Evolutionary conservation across 2,888 invertebrate species (phyloP).

Genomic region (Idaea aversata): DNA sequence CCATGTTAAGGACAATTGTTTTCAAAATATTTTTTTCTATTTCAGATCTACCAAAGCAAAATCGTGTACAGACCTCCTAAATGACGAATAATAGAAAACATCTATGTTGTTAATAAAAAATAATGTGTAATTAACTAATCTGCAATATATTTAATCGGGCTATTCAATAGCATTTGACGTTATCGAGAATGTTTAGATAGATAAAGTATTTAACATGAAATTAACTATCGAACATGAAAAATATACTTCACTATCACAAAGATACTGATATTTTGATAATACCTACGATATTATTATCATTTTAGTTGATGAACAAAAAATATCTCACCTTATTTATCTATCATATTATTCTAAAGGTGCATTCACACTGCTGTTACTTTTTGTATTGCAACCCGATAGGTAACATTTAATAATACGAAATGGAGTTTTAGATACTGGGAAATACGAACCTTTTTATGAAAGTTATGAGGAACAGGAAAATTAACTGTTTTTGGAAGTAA

Average conservation of each 20-base stretch:
- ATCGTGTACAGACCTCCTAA: slow-evolving; percentile 86
- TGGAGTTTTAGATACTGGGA: too few species aligned
- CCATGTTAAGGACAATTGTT: too few species aligned
- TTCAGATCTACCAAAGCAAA: slow-evolving; percentile 85
- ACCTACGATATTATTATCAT: not conserved
- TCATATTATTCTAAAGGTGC: not conserved
- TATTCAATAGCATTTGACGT: slow-evolving; percentile 18
- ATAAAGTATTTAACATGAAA: not conserved
- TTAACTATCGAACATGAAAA: not conserved
- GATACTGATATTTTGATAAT: not conserved
- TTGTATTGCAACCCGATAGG: too few species aligned
- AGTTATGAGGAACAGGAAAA: too few species aligned
- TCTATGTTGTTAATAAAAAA: slow-evolving; percentile 17
- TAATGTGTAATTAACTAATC: slow-evolving; percentile 13
- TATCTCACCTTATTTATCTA: not conserved
- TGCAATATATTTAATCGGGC: slow-evolving; percentile 12
- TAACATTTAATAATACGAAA: too few species aligned
- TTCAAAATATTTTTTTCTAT: slow-evolving; percentile 36
- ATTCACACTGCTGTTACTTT: not conserved
- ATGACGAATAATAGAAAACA: slow-evolving; percentile 72
- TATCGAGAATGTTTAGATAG: slow-evolving; percentile 4
- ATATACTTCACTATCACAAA: not conserved
- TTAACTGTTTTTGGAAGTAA: too few species aligned
- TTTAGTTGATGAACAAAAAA: not conserved
- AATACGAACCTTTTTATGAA: too few species aligned